These are phyloP conservation scores for Sebastes variabilis DNA, from an alignment of 2,797 vertebrate species.

Conservation along the genomic window DNA sequence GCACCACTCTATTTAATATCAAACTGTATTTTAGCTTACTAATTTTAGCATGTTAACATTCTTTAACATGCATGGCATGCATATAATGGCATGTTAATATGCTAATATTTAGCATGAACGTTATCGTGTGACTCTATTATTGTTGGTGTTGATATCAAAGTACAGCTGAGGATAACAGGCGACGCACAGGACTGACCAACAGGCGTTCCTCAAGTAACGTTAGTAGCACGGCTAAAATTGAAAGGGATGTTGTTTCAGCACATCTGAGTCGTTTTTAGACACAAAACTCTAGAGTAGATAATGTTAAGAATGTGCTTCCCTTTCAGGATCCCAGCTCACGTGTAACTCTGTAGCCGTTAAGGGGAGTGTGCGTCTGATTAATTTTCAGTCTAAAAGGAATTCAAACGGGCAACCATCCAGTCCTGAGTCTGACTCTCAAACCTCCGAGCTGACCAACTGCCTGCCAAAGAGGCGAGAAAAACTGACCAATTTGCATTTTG, in stretches of 20 bases:
- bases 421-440: neutral
- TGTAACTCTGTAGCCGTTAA: neutral
- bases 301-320: neutral
- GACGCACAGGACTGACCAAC: no score
- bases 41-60: no score
- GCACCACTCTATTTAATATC: no score
- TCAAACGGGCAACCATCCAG: neutral
- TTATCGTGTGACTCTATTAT: neutral
- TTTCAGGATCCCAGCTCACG: neutral
- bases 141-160: neutral
- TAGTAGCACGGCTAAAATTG: neutral
- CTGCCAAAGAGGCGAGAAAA: neutral
- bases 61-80: no score
- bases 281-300: neutral
- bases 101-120: neutral
- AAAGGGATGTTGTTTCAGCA: neutral
- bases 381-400: neutral
- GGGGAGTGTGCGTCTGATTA: neutral
- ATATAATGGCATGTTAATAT: neutral
- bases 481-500: constrained; percentile 41
- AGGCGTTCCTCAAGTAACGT: no score
- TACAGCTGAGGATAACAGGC: neutral
- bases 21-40: no score
- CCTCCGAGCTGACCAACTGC: neutral
- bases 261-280: neutral